A percentile compares a stretch with the other conserved stretches of the same genome.
phyloP scores from a whole-genome alignment of 2,113 vertebrate species.

The Amazona vittata region DNA sequence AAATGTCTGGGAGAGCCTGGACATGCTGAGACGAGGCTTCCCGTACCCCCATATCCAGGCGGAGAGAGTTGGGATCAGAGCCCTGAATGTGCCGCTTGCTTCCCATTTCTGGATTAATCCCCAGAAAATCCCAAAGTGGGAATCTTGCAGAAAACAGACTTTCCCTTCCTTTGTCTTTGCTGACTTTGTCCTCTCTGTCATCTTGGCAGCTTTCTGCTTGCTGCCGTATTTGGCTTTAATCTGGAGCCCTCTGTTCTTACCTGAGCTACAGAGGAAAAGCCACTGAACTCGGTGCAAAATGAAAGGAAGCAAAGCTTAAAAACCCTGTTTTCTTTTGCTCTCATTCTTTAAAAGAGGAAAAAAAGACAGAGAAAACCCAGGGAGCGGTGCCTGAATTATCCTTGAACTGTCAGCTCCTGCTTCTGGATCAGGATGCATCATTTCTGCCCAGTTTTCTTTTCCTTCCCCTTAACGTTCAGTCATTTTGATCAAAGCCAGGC shows the following conservation, averaged over 20 bases:
- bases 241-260: slow-evolving; percentile 55
- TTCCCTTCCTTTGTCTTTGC: slow-evolving; percentile 7
- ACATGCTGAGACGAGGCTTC: fast-evolving
- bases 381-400: slow-evolving; percentile 18
- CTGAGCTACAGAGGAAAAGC: slow-evolving; percentile 42
- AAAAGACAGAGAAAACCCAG: background rate
- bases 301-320: slow-evolving; percentile 44
- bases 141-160: slow-evolving; percentile 16
- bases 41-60: fast-evolving
- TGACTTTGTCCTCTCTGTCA: background rate
- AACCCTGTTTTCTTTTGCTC: slow-evolving; percentile 18
- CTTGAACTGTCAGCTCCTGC: slow-evolving; percentile 22
- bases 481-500: slow-evolving; percentile 30
- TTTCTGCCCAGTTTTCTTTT: slow-evolving; percentile 10
- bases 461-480: background rate
- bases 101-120: background rate
- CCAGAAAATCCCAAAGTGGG: background rate
- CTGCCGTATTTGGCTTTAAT: slow-evolving; percentile 42
- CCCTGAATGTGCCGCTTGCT: background rate
- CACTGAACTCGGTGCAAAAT: background rate
- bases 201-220: background rate
- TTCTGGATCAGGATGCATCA: background rate
- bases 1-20: background rate
- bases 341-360: background rate
- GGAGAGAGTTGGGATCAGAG: background rate